Conservation (phyloP, 2,797 vertebrate species). For the Enteromius afrohamiltoni region DNA sequence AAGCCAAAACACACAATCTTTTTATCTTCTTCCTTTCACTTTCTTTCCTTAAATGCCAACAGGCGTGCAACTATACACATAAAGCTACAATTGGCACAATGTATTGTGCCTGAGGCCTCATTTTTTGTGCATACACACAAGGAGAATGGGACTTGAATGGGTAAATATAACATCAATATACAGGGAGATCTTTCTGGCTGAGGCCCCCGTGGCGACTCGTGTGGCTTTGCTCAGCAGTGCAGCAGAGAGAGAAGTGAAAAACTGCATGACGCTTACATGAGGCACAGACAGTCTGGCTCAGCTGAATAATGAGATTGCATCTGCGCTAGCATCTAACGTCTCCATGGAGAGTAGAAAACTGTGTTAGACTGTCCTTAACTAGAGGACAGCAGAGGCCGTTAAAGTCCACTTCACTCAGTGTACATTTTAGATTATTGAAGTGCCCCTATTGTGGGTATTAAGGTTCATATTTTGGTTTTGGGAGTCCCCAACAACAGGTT, state of each 20-base stretch:
- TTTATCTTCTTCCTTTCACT: slow-evolving; percentile 7
- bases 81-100: not conserved
- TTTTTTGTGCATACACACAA: not conserved
- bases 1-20: slow-evolving; percentile 16
- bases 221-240: slow-evolving; percentile 4
- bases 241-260: not conserved
- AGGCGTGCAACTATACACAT: not conserved
- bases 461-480: too few relatives aligned
- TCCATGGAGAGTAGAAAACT: not conserved
- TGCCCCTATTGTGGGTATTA: too few relatives aligned
- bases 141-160: not conserved
- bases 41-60: not conserved
- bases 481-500: too few relatives aligned
- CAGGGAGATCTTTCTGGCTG: not conserved
- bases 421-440: not conserved
- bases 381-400: not conserved
- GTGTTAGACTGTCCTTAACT: slow-evolving; percentile 2
- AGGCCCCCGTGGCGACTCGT: not conserved
- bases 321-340: not conserved
- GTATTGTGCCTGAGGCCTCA: not conserved
- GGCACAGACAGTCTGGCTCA: not conserved
- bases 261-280: not conserved
- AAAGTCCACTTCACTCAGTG: not conserved
- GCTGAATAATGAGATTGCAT: not conserved
- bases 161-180: slow-evolving; percentile 7